These are phyloP conservation scores for Acanthopleura granulata DNA, from an alignment of 2,888 invertebrate species.

Conservation along the genomic window DNA sequence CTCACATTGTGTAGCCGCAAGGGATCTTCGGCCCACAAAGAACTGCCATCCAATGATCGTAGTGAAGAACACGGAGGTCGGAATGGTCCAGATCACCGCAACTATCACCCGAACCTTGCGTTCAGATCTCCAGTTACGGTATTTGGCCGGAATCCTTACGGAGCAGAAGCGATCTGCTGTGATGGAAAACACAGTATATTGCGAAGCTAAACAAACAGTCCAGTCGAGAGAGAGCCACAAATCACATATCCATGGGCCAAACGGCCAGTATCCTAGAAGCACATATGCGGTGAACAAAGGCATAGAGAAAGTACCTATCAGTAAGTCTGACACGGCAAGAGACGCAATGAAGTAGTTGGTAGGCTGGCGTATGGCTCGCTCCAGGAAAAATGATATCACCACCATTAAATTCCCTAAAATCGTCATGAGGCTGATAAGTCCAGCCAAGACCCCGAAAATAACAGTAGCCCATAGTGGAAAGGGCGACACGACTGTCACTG, in stretches of 20 bases:
- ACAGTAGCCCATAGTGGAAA: slow-evolving; percentile 92
- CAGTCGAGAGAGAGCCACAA: slow-evolving; percentile 99
- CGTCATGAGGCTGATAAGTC: slow-evolving; percentile 90
- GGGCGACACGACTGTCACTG: slow-evolving; percentile 25
- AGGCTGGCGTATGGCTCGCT: slow-evolving; percentile 90
- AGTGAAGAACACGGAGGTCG: slow-evolving; percentile 94
- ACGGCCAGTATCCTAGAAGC: slow-evolving; percentile 95
- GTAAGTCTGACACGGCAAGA: slow-evolving; percentile 94
- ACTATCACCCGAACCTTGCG: slow-evolving; percentile 95
- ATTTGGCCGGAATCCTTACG: slow-evolving; percentile 97
- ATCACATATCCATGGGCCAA: slow-evolving; percentile 95
- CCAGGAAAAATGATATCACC: slow-evolving; percentile 93
- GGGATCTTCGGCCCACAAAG: slow-evolving; percentile 91
- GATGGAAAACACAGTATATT: slow-evolving; percentile 98
- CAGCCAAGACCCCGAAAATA: slow-evolving; percentile 87
- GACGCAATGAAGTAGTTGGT: slow-evolving; percentile 99
- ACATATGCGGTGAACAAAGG: slow-evolving; percentile 99
- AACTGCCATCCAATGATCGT: slow-evolving; percentile 99
- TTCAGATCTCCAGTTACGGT: slow-evolving; percentile 96
- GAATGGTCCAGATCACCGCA: slow-evolving; percentile 96
- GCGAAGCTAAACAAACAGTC: slow-evolving; percentile 98
- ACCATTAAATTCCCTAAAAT: slow-evolving; percentile 97
- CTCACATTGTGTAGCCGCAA: slow-evolving; percentile 89
- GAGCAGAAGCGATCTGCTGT: slow-evolving; percentile 99
- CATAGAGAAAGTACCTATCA: slow-evolving; percentile 98